Evolutionary conservation across 2,113 vertebrate species (phyloP), one percentile per base, ranked within the genome.

Genomic region (Dipodomys merriami): DNA sequence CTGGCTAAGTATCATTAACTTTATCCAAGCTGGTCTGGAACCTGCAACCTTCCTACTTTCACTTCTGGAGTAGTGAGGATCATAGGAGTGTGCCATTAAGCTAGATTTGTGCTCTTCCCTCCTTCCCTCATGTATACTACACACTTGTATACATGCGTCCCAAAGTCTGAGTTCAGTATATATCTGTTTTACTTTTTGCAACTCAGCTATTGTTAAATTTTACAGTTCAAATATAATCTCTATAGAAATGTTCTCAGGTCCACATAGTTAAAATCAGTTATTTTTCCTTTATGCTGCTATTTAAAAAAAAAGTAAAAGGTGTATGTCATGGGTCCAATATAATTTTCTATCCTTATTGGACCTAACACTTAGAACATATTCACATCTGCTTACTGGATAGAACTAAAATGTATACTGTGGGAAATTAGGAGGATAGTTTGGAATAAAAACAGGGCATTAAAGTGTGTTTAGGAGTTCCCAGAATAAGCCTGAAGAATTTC

Each of bases 381-480:
- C 39, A 35, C 6, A 69, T 49, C 46, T 86, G 20, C 44, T 94
- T 95, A 76, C 60, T 91, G 57, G 67, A 91, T 23, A 64, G 67
- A 88, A 78, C 16, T 86, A 77, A 91, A 91, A 82, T 86, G 69
- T 73, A 93, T 72, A 46, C 77, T 90, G 30, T 93, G 65, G 73
- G 64, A 95, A 95, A 94, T 89, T 23, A 93, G 73, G 77, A 89
- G 13, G 22, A 84, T 81, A 74, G 12, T 87, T 44, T 80, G 78
- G 79, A 95, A 89, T 74, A 15, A 94, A 95, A 89, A 79, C 68
- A 83, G 64, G 87, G 65, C 87, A 85, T 84, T 62, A 84, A 46
- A 65, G 18, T 71, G 5, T 39, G 71, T 71, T 73, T 74, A 86
- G 60, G 89, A 78, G 73, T 62, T 94, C 67, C n/a, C n/a, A 65